Percentiles rank a stretch among this genome's conserved stretches.
Evolutionary conservation across 2,113 vertebrate genomes (phyloP).

Genomic region (Seriola aureovittata): DNA sequence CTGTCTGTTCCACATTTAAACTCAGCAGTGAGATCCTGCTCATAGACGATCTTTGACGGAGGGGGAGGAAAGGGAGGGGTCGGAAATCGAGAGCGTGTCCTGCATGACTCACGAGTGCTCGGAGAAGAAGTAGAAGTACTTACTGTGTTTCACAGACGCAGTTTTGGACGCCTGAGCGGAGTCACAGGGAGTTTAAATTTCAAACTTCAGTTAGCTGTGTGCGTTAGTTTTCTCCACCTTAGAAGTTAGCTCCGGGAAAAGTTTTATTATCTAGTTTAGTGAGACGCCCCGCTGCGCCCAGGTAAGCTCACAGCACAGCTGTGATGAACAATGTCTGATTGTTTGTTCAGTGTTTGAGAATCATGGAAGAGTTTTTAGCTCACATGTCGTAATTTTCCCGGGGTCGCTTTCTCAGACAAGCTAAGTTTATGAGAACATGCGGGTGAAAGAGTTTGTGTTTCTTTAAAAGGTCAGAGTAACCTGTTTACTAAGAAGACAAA

Average conservation of each 20-base stretch:
- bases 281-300: slow-evolving; percentile 34
- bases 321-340: slow-evolving; percentile 14
- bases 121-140: neutral
- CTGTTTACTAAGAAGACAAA: slow-evolving; percentile 4
- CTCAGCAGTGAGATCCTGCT: neutral
- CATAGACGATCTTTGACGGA: slow-evolving; percentile 50
- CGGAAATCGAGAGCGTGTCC: slow-evolving; percentile 65
- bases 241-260: neutral
- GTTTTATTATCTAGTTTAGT: neutral
- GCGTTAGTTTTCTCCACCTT: neutral
- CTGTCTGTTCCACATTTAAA: too few species aligned
- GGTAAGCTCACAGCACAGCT: slow-evolving; percentile 39
- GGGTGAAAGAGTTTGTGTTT: neutral
- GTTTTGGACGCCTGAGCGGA: neutral
- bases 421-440: neutral
- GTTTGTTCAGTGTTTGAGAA: neutral
- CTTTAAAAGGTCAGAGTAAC: neutral
- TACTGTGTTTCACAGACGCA: slow-evolving; percentile 21
- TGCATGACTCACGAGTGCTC: slow-evolving; percentile 54
- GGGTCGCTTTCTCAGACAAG: too few species aligned
- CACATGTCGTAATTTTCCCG: too few species aligned
- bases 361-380: too few species aligned
- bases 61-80: slow-evolving; percentile 55
- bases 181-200: neutral
- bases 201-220: neutral